phyloP scores from a whole-genome alignment of 2,797 vertebrate genomes.

The Etheostoma nigrum region DNA sequence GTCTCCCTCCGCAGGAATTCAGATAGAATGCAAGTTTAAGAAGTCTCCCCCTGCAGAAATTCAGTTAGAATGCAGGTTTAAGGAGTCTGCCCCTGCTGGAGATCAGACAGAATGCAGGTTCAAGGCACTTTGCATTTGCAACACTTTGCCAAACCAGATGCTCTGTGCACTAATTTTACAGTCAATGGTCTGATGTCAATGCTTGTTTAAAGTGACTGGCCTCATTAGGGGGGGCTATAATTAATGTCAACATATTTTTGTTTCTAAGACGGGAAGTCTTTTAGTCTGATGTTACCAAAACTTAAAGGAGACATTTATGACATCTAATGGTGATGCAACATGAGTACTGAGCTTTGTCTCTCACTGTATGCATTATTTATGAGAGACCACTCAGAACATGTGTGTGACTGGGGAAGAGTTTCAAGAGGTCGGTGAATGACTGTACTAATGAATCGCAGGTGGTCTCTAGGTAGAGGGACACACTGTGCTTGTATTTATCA shows the following conservation, averaged over 20 bases:
- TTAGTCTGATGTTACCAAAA: background rate
- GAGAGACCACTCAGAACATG: background rate
- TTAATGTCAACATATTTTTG: background rate
- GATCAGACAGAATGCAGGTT: too few species aligned
- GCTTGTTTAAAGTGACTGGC: too few species aligned
- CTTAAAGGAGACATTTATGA: background rate
- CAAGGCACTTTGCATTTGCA: too few species aligned
- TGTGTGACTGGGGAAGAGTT: background rate
- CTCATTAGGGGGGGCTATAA: too few species aligned
- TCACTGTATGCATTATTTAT: background rate
- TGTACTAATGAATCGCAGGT: background rate
- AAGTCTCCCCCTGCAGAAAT: too few species aligned
- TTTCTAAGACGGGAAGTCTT: background rate
- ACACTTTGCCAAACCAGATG: too few species aligned
- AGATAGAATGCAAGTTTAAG: too few species aligned
- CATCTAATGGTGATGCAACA: background rate
- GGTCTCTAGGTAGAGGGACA: background rate
- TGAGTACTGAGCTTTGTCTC: background rate
- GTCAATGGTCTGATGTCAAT: too few species aligned
- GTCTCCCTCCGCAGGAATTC: too few species aligned
- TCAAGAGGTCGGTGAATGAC: background rate
- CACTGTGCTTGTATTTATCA: conserved; percentile 56
- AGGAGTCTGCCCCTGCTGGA: too few species aligned
- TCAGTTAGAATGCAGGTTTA: too few species aligned
- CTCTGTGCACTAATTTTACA: too few species aligned